Evolutionary conservation across 2,113 vertebrate species (phyloP).

Genomic region (Tauraco erythrolophus): DNA sequence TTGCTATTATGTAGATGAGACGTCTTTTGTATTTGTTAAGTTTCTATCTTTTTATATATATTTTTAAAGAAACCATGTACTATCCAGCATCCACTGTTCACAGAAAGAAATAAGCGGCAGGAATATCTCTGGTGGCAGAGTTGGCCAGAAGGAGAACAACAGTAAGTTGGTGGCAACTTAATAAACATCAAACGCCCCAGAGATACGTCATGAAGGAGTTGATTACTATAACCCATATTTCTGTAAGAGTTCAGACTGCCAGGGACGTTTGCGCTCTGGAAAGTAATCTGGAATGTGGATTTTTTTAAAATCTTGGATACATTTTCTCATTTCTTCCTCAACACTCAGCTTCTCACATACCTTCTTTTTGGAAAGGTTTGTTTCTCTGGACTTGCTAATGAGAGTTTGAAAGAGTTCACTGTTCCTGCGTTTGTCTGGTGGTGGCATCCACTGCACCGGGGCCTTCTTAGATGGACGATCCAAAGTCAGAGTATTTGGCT

Average conservation of each 20-base stretch:
- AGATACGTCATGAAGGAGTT: not conserved
- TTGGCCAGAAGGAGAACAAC: conserved; percentile 36
- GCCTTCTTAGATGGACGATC: conserved; percentile 88
- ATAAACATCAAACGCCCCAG: conserved; percentile 61
- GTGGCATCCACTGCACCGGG: conserved; percentile 85
- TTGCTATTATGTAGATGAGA: conserved; percentile 60
- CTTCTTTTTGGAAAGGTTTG: conserved; percentile 87
- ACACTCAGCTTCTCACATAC: conserved; percentile 86
- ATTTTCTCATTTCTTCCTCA: conserved; percentile 92
- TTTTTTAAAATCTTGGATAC: conserved; percentile 90
- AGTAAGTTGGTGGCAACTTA: conserved; percentile 59
- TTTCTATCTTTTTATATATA: conserved; percentile 42
- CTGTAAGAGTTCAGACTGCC: conserved; percentile 90
- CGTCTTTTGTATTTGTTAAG: not conserved
- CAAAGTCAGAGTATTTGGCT: conserved; percentile 86
- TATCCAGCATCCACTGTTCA: conserved; percentile 75
- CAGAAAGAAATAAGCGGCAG: conserved; percentile 75
- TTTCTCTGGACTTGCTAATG: conserved; percentile 86
- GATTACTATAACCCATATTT: conserved; percentile 87
- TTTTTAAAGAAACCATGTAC: conserved; percentile 67
- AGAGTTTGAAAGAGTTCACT: conserved; percentile 92
- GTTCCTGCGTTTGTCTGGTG: conserved; percentile 88
- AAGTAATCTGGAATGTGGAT: conserved; percentile 90
- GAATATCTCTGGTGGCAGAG: conserved; percentile 61
- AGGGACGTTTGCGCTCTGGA: conserved; percentile 88